Evolutionary conservation across 2,797 vertebrate genomes (phyloP), one percentile per base, ranked within the genome.

Genomic region (Anolis apletophallus): DNA sequence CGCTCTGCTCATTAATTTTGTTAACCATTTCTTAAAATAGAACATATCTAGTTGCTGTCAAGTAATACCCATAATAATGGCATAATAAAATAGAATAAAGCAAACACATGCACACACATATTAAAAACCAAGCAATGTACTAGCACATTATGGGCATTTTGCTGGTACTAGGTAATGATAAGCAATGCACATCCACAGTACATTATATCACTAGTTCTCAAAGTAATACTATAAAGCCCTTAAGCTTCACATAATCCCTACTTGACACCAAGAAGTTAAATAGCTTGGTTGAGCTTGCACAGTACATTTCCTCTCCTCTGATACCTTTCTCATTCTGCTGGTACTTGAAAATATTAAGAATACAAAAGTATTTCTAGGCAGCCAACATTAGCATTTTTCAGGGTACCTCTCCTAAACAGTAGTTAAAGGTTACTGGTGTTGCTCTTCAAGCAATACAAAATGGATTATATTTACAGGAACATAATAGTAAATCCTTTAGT

Each of bases 371-470:
- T 87, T 3, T 86, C 3, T 69, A 73, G 83, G 85, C 16, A 77
- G 12, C n/a, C 2, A 81, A 34, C 55, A 21, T 80, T 89, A 50
- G 29, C 13, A 80, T 76, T 78, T 81, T 68, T 7, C n/a, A 26
- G 13, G 19, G 1, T 86, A 86, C 81, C 34, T 46, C 74, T 89
- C 4, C 72, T n/a, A 26, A 90, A 32, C 29, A 77, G 64, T 78
- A 71, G 40, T 89, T 88, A 87, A 84, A 92, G 89, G 79, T 8
- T 85, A 55, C 40, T 77, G 21, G 1, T 29, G 17, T 75, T 87
- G 54, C 80, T 89, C 46, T 89, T 85, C 86, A 91, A 2, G 67
- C 34, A 85, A 81, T 34, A 80, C 9, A 81, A 89, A 87, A 84
- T 6, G 1, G 76, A 81, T 89, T 86, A 81, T 82, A 1, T 88